phyloP scores from a whole-genome alignment of 2,888 invertebrate species.

The Blastobasis adustella region DNA sequence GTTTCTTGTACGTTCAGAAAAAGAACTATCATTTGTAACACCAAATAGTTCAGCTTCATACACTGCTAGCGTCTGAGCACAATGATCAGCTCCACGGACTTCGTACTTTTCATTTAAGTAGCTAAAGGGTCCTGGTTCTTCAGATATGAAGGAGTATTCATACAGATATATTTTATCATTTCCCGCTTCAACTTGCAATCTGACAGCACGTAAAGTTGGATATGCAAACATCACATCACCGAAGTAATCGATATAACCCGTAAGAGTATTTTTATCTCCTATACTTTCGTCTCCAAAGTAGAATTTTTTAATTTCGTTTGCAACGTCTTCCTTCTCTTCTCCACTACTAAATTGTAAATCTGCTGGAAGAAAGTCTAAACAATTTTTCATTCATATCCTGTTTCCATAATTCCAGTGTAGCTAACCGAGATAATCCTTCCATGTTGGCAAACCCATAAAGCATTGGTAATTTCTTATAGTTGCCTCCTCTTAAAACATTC shows the following conservation, averaged over 20 bases:
- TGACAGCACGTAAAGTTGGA: slow-evolving; percentile 15
- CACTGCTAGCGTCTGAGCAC: slow-evolving; percentile 5
- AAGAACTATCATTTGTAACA: neutral
- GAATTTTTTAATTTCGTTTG: slow-evolving; percentile 27
- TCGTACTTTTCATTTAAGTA: neutral
- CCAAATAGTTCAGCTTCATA: no score
- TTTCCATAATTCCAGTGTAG: no score
- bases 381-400: slow-evolving; percentile 5
- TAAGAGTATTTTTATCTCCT: slow-evolving; percentile 22
- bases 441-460: slow-evolving; percentile 40
- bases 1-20: neutral
- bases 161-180: slow-evolving; percentile 21
- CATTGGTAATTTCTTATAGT: slow-evolving; percentile 30
- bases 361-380: no score
- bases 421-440: slow-evolving; percentile 34
- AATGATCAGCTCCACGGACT: slow-evolving; percentile 2
- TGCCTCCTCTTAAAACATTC: slow-evolving; percentile 27
- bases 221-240: slow-evolving; percentile 39
- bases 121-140: neutral
- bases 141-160: slow-evolving; percentile 12
- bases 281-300: slow-evolving; percentile 31
- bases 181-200: slow-evolving; percentile 19
- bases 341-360: slow-evolving; percentile 18
- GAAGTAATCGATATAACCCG: slow-evolving; percentile 34
- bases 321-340: slow-evolving; percentile 27